Conservation (phyloP, 2,797 vertebrate genomes). For the Hemitrygon akajei region DNA sequence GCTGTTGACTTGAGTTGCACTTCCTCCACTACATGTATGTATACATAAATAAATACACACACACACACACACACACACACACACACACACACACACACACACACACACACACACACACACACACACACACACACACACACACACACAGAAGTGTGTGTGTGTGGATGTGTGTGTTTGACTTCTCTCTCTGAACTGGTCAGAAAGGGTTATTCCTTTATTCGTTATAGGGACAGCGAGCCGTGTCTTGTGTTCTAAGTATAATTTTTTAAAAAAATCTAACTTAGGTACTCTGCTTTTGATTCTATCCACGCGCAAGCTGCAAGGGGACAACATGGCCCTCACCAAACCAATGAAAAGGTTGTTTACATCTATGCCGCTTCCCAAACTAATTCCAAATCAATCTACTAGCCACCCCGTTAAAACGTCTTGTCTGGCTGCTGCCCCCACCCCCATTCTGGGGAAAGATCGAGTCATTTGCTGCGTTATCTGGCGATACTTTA, state of each 20-base stretch:
- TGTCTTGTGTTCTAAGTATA: neutral
- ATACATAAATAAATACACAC: neutral
- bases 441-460: too few species aligned
- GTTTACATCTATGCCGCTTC: neutral
- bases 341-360: neutral
- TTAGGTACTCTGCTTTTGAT: neutral
- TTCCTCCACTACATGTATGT: conserved; percentile 18
- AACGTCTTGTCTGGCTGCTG: neutral
- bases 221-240: neutral
- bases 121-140: too few species aligned
- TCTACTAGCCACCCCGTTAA: neutral
- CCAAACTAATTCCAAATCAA: neutral
- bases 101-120: too few species aligned
- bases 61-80: too few species aligned
- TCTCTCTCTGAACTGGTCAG: conserved; percentile 15
- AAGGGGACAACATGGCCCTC: neutral
- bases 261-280: neutral
- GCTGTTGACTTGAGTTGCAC: conserved; percentile 36
- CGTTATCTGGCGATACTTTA: too few species aligned
- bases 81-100: too few species aligned
- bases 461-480: neutral
- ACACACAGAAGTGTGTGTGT: too few species aligned
- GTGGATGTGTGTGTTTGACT: too few species aligned
- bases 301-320: conserved; percentile 25
- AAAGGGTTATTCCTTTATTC: neutral